Evolutionary conservation across 2,113 vertebrate genomes (phyloP), one percentile per base, ranked within the genome.

Genomic region (Noctilio leporinus): DNA sequence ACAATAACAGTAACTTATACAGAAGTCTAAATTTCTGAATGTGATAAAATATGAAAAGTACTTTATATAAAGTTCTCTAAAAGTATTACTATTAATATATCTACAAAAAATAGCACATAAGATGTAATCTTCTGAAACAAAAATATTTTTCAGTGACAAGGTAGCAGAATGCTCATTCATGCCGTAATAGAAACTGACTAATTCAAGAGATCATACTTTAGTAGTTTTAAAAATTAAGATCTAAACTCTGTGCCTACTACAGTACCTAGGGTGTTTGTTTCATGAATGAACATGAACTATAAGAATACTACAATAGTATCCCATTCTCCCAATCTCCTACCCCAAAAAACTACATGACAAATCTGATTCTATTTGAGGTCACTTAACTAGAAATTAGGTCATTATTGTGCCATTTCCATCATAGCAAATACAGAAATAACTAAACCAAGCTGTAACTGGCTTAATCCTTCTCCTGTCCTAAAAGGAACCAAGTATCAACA

Each of bases 11-110:
- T 33, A 96, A 77, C 38, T 89, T 90, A 89, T 7, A 91, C 0
- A 10, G 38, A 70, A 47, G 10, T 76, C 40, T 80, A 86, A 92
- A 95, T 59, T 94, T 93, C 43, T 89, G 19, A 96, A 87, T 16
- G 5, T 47, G 93, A 93, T 62, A 91, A 94, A 96, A 89, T 87
- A 90, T 14, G 47, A 93, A 95, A 93, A 93, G 30, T 69, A 59
- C 16, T 96, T 76, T 83, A 84, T 65, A 28, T 24, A 86, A 91
- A 95, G 12, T 84, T 94, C 59, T 64, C 49, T 89, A 89, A 4
- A 86, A 90, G 89, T 19, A 65, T 26, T 67, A 86, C 4, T 80
- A 51, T 64, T 81, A 93, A 30, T 75, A 86, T 70, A 38, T 40
- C 88, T 78, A 89, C 28, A 87, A 86, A 89, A 95, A 89, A 45